phyloP scores from a whole-genome alignment of 2,797 vertebrate genomes.

The Gambusia yucatana region DNA sequence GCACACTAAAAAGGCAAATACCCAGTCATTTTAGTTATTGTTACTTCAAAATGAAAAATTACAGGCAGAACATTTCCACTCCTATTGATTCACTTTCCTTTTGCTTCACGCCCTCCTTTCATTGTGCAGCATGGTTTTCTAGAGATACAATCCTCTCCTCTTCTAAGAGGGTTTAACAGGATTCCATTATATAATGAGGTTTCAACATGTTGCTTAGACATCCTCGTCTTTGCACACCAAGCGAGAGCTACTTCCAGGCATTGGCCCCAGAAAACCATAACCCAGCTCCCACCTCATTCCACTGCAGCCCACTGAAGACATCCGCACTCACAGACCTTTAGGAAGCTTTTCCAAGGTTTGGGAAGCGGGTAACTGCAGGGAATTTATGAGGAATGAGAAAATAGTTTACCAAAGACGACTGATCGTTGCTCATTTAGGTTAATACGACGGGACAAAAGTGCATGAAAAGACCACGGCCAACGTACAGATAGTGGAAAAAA shows the following conservation, averaged over 20 bases:
- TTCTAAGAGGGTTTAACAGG: conserved; percentile 44
- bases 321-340: conserved; percentile 35
- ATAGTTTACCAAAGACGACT: conserved; percentile 40
- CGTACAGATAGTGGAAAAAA: conserved; percentile 42
- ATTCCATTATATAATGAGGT: conserved; percentile 55
- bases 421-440: conserved; percentile 44
- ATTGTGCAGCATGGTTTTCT: conserved; percentile 15
- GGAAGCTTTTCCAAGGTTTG: conserved; percentile 42
- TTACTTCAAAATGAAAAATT: conserved; percentile 59
- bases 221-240: conserved; percentile 52
- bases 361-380: conserved; percentile 17
- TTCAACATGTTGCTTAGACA: conserved; percentile 54
- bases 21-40: conserved; percentile 39
- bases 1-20: conserved; percentile 26
- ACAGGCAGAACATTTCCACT: conserved; percentile 45
- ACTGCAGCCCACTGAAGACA: conserved; percentile 60
- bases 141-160: conserved; percentile 66
- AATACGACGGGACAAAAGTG: conserved; percentile 37
- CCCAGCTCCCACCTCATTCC: conserved; percentile 60
- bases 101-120: conserved; percentile 40
- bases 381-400: conserved; percentile 47
- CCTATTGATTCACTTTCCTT: conserved; percentile 23
- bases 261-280: conserved; percentile 54
- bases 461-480: conserved; percentile 28
- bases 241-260: conserved; percentile 48